A percentile compares a stretch with the other conserved stretches of the same genome.
Conservation (phyloP, 2,888 invertebrate species). For the Rhagophthalmus giganteus region DNA sequence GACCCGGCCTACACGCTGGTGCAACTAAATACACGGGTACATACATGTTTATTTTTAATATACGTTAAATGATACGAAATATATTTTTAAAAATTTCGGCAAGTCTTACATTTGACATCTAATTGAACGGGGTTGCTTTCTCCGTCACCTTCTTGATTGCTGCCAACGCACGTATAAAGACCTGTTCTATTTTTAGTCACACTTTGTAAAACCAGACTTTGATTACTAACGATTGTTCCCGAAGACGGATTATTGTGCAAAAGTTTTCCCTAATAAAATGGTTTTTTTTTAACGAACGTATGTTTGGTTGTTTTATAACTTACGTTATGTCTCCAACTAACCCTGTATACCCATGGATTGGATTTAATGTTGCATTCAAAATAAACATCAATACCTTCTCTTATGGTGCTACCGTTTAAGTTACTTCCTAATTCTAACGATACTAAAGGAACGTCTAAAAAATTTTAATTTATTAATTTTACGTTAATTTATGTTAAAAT, state of each 20-base stretch:
- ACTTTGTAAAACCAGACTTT: conserved; percentile 85
- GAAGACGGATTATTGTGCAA: conserved; percentile 77
- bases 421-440: conserved; percentile 81
- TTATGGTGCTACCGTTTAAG: conserved; percentile 75
- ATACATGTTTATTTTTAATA: too few relatives aligned
- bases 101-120: conserved; percentile 84
- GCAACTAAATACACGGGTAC: conserved; percentile 59
- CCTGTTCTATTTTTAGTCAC: conserved; percentile 77
- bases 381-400: conserved; percentile 87
- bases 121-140: conserved; percentile 83
- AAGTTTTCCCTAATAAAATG: conserved; percentile 69
- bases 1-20: conserved; percentile 71
- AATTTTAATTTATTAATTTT: too few relatives aligned
- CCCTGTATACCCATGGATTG: conserved; percentile 81
- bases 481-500: too few relatives aligned
- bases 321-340: conserved; percentile 77
- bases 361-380: conserved; percentile 89
- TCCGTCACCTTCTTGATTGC: conserved; percentile 85
- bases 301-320: conserved; percentile 55
- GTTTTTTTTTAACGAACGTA: too few relatives aligned
- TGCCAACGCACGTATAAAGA: conserved; percentile 84
- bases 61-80: too few relatives aligned
- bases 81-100: too few relatives aligned
- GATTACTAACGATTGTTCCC: conserved; percentile 85
- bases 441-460: conserved; percentile 81